A percentile compares a stretch with the other conserved stretches of the same genome.
Evolutionary conservation across 37 sponge, comb jelly and placozoan species (phyloP).

Genomic region (Halisarca cf. caerulea): DNA sequence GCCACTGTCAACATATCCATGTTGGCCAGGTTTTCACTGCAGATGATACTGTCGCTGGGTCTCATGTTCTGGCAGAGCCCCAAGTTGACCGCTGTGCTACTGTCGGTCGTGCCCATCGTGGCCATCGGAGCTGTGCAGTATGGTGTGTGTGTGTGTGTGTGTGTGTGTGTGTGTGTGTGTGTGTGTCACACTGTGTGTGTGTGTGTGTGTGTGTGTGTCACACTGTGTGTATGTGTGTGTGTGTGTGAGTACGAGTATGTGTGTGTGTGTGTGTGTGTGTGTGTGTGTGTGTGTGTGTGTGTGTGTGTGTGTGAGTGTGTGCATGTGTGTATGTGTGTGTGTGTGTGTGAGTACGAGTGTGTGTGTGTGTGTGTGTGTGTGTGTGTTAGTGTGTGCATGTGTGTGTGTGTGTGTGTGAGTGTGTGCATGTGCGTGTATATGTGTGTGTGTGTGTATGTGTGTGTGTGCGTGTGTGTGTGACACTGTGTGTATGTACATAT

Average conservation of each 20-base stretch:
- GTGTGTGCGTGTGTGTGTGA: slow-evolving; percentile 53
- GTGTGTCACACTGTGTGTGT: not conserved
- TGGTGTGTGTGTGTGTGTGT: slow-evolving; percentile 49
- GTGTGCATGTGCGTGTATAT: no score
- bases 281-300: no score
- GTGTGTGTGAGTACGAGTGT: no score
- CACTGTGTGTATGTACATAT: slow-evolving; percentile 42
- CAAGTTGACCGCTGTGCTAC: slow-evolving; percentile 73
- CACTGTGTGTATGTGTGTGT: not conserved
- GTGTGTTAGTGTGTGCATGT: no score
- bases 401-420: no score
- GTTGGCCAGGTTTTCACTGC: slow-evolving; percentile 67
- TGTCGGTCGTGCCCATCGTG: slow-evolving; percentile 80
- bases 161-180: not conserved
- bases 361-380: no score
- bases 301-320: no score
- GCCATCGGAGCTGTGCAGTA: slow-evolving; percentile 77
- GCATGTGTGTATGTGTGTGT: no score
- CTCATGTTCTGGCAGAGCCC: slow-evolving; percentile 83
- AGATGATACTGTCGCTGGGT: slow-evolving; percentile 64
- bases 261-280: no score
- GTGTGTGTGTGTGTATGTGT: no score
- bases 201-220: not conserved
- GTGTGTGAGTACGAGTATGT: not conserved
- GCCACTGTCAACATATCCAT: slow-evolving; percentile 81